A percentile compares a stretch with the other conserved stretches of the same genome.
Evolutionary conservation across 2,113 vertebrate species (phyloP).

Genomic region (Platysternon megacephalum): DNA sequence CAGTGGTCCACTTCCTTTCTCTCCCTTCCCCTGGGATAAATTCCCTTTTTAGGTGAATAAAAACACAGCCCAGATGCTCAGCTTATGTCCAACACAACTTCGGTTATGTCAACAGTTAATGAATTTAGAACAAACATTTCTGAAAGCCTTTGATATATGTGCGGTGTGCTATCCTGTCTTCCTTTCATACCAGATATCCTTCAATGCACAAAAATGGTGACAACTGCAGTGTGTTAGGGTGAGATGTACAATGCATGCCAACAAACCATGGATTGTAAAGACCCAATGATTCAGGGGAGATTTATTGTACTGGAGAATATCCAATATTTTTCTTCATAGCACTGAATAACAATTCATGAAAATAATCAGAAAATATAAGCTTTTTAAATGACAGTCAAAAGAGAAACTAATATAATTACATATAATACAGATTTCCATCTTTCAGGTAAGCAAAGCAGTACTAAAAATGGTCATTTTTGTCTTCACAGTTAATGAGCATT

Average conservation of each 20-base stretch:
- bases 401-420: conserved; percentile 76
- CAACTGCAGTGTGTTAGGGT: accelerated
- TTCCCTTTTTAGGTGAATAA: not conserved
- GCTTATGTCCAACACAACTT: accelerated
- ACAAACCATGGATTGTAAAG: conserved; percentile 62
- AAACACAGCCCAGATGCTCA: accelerated
- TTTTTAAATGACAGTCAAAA: conserved; percentile 74
- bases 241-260: conserved; percentile 4
- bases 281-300: conserved; percentile 75
- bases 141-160: not conserved
- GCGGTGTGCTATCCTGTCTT: not conserved
- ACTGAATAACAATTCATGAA: conserved; percentile 63
- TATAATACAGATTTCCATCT: conserved; percentile 77
- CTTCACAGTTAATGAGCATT: conserved; percentile 68
- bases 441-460: conserved; percentile 74
- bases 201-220: not conserved
- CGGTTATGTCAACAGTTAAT: not conserved
- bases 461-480: conserved; percentile 53
- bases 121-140: not conserved
- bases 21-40: not conserved
- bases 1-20: not conserved
- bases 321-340: conserved; percentile 70
- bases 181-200: not conserved
- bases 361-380: conserved; percentile 82
- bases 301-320: conserved; percentile 81